A percentile compares a stretch with the other conserved stretches of the same genome.
Evolutionary conservation across 2,888 invertebrate species (phyloP).

Genomic region (Aphodius sticticus): DNA sequence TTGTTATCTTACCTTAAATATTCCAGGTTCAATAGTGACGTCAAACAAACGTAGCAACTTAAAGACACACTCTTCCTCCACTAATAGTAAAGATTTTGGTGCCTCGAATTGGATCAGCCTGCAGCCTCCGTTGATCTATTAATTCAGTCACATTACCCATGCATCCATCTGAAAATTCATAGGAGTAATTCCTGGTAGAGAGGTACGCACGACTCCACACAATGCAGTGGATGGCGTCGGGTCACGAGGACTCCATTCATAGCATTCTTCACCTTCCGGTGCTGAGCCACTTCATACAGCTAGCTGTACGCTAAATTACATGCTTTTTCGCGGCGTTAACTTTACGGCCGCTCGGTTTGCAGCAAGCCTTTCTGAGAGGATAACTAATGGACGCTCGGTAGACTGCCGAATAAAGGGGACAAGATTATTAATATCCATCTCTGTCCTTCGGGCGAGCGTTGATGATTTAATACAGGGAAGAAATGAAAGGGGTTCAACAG

Average conservation of each 20-base stretch:
- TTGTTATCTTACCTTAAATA: too few species aligned
- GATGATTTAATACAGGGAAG: neutral
- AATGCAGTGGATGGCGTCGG: conserved; percentile 22
- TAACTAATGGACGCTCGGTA: neutral
- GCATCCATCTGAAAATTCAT: too few species aligned
- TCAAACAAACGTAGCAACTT: too few species aligned
- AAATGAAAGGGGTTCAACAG: neutral
- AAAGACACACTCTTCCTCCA: too few species aligned
- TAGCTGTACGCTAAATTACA: conserved; percentile 10
- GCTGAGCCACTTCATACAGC: conserved; percentile 31
- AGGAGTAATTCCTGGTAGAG: neutral
- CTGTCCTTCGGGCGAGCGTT: neutral
- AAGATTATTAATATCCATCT: neutral
- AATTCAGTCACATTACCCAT: too few species aligned
- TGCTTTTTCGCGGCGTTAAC: neutral
- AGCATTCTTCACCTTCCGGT: conserved; percentile 30
- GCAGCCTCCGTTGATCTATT: too few species aligned
- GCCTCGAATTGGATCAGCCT: too few species aligned
- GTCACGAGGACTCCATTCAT: conserved; percentile 30
- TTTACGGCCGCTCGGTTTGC: neutral
- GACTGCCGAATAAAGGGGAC: neutral
- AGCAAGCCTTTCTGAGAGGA: neutral
- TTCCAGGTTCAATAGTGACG: too few species aligned
- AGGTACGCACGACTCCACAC: conserved; percentile 11
- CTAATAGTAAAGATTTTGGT: too few species aligned